A percentile compares a stretch with the other conserved stretches of the same genome.
These are phyloP conservation scores for Hypercompe scribonia DNA, from an alignment of 2,888 invertebrate genomes.

Conservation along the genomic window DNA sequence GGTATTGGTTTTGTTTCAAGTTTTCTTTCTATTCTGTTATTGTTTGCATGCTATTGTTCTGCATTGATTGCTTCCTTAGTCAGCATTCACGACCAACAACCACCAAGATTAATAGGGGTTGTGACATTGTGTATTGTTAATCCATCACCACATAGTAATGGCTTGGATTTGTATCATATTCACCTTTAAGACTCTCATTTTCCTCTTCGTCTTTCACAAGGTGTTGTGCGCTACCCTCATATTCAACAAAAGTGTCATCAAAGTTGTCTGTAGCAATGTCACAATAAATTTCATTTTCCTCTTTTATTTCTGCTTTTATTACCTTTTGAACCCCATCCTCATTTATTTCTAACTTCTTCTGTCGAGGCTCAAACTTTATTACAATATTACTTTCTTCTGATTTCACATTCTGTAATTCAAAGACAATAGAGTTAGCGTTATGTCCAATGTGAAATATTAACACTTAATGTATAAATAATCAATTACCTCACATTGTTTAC, in stretches of 20 bases:
- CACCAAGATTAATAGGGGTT: too few relatives aligned
- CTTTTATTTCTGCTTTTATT: conserved; percentile 45
- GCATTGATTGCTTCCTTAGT: too few relatives aligned
- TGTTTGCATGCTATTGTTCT: too few relatives aligned
- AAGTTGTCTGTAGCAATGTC: conserved; percentile 16
- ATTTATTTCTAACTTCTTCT: background rate
- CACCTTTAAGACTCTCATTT: background rate
- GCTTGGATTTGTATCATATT: background rate
- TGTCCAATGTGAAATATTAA: background rate
- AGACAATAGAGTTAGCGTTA: background rate
- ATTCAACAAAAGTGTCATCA: conserved; percentile 26
- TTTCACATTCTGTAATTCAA: conserved; percentile 42
- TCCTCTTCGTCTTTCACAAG: conserved; percentile 24
- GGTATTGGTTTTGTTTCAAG: too few relatives aligned
- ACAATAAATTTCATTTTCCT: conserved; percentile 24
- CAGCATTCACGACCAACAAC: too few relatives aligned
- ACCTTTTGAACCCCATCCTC: background rate
- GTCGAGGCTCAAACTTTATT: conserved; percentile 8
- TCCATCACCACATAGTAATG: background rate
- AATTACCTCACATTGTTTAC: background rate
- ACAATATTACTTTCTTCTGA: conserved; percentile 27
- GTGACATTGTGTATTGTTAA: too few relatives aligned
- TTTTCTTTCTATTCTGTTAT: too few relatives aligned
- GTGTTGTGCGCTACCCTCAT: conserved; percentile 16
- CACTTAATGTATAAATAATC: background rate